Evolutionary conservation across 2,888 invertebrate species (phyloP).

Genomic region (Agonopterix heracliana): DNA sequence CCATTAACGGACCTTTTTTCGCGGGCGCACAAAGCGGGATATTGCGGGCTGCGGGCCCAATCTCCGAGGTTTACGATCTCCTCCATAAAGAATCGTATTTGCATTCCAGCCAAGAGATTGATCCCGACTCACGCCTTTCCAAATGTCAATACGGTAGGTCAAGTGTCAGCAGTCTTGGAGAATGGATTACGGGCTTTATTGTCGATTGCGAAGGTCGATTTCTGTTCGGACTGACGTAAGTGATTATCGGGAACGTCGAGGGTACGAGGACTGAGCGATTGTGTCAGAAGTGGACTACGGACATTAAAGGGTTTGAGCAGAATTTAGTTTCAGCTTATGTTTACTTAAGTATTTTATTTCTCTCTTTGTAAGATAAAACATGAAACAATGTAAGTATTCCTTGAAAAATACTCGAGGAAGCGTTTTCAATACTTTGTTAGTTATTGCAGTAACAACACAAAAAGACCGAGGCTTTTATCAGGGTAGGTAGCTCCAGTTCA

Average conservation of each 20-base stretch:
- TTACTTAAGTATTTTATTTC: background rate
- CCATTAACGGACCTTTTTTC: conserved; percentile 59
- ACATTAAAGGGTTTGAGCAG: background rate
- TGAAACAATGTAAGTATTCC: no score
- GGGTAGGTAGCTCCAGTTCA: no score
- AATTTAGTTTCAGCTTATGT: background rate
- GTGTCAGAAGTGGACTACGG: conserved; percentile 17
- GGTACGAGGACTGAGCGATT: conserved; percentile 16
- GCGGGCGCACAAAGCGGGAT: conserved; percentile 51
- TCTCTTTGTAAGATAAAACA: no score
- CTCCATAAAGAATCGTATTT: conserved; percentile 60
- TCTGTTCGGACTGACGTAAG: conserved; percentile 9
- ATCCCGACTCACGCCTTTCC: conserved; percentile 46
- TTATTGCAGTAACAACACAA: no score
- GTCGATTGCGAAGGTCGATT: conserved; percentile 12
- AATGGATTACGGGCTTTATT: conserved; percentile 9
- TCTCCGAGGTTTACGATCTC: conserved; percentile 46
- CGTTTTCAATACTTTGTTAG: no score
- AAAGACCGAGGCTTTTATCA: no score
- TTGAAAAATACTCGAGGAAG: no score
- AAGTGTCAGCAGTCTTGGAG: conserved; percentile 18
- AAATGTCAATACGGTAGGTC: conserved; percentile 51
- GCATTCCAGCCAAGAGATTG: conserved; percentile 55
- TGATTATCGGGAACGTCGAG: conserved; percentile 17
- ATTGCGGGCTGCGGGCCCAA: conserved; percentile 48